Percentiles rank a stretch among this genome's conserved stretches.
These are phyloP conservation scores for Eupithecia exiguata DNA, from an alignment of 2,888 invertebrate genomes.

Conservation along the genomic window DNA sequence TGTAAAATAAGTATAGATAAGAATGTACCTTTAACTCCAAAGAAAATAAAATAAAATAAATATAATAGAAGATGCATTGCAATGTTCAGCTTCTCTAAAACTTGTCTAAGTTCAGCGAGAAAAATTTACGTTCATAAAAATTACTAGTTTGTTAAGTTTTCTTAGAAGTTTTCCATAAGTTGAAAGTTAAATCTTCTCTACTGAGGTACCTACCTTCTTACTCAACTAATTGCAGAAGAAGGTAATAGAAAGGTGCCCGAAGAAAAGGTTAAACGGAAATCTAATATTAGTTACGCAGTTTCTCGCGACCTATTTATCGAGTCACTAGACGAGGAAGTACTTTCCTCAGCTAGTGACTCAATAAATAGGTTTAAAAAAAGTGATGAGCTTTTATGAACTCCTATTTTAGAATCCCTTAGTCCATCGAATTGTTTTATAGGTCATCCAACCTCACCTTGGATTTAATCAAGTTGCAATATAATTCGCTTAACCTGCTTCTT, in stretches of 20 bases:
- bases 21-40: not conserved
- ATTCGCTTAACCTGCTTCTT: not conserved
- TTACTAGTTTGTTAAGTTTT: slow-evolving; percentile 20
- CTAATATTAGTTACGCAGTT: not conserved
- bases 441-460: not conserved
- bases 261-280: not conserved
- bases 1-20: too few relatives aligned
- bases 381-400: not conserved
- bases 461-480: not conserved
- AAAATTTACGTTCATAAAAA: slow-evolving; percentile 14
- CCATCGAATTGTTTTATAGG: not conserved
- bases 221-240: not conserved
- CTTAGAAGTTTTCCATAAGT: slow-evolving; percentile 3
- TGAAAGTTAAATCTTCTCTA: not conserved
- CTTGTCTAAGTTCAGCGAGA: not conserved
- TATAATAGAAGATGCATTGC: not conserved
- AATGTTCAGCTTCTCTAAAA: not conserved
- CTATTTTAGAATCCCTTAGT: slow-evolving; percentile 13
- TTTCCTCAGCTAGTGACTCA: not conserved
- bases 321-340: not conserved
- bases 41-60: not conserved
- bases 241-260: not conserved
- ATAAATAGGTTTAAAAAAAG: too few relatives aligned
- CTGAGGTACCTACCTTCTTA: not conserved
- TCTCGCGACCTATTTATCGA: not conserved